Conservation (phyloP, 2,113 vertebrate genomes). For the Haemorhous mexicanus region DNA sequence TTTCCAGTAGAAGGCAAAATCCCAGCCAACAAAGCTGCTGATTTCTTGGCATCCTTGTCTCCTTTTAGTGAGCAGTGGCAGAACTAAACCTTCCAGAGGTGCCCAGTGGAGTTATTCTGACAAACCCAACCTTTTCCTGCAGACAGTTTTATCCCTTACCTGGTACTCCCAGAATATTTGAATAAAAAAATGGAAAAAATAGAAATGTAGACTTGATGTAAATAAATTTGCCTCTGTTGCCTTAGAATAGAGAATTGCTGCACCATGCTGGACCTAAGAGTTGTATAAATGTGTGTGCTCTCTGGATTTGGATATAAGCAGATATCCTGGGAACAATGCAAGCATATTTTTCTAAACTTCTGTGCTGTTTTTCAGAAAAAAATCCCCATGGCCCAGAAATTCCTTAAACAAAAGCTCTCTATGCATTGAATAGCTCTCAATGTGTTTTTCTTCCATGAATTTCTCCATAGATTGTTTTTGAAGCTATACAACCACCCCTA, state of each 20-base stretch:
- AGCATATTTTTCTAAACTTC: not conserved
- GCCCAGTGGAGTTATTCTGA: not conserved
- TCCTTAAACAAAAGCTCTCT: not conserved
- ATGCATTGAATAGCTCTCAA: not conserved
- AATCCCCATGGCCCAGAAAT: not conserved
- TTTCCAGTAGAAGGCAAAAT: slow-evolving; percentile 63
- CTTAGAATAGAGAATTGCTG: not conserved
- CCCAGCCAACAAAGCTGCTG: slow-evolving; percentile 43
- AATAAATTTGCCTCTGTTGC: not conserved
- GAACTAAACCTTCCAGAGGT: not conserved
- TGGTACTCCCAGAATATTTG: not conserved
- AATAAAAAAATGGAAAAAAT: not conserved
- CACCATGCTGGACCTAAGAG: not conserved
- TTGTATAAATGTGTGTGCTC: not conserved
- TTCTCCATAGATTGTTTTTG: not conserved
- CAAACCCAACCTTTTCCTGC: not conserved
- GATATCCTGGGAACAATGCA: not conserved
- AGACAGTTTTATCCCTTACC: not conserved
- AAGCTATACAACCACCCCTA: not conserved
- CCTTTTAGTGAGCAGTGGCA: slow-evolving; percentile 6
- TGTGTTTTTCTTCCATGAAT: not conserved
- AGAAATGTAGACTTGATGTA: not conserved
- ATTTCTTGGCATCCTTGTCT: slow-evolving; percentile 33
- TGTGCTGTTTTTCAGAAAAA: not conserved
- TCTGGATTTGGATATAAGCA: not conserved